Conservation (phyloP, 30 jellyfish, hydroid and myxozoan genomes). For the Hydractinia echinata region DNA sequence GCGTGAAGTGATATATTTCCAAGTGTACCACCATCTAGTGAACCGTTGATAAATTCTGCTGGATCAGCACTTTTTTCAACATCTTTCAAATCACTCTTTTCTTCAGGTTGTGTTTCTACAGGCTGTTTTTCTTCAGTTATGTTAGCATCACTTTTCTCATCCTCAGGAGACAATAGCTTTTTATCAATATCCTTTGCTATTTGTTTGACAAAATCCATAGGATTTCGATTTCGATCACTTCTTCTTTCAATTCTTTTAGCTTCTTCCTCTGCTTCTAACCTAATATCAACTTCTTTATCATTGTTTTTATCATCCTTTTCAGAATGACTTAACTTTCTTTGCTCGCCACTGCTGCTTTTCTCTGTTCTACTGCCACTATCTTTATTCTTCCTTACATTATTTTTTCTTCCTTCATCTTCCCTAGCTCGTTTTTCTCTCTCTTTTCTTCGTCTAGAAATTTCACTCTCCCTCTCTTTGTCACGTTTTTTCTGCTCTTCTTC, state of each 20-base stretch:
- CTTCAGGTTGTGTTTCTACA: too few species aligned
- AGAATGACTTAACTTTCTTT: neutral
- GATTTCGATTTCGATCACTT: slow-evolving; percentile 12
- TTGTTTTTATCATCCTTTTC: neutral
- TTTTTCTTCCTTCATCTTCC: neutral
- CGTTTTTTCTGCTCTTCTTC: slow-evolving; percentile 3
- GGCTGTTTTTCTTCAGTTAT: neutral
- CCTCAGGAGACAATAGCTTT: slow-evolving; percentile 1
- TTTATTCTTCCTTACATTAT: neutral
- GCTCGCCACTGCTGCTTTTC: neutral
- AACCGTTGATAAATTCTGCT: too few species aligned
- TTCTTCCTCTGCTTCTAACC: slow-evolving; percentile 20
- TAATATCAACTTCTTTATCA: slow-evolving; percentile 1
- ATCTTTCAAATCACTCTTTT: too few species aligned
- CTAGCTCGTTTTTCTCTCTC: slow-evolving; percentile 37
- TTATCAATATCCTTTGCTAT: slow-evolving; percentile 28
- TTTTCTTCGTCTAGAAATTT: slow-evolving; percentile 21
- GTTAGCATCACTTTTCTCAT: neutral
- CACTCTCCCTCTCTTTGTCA: slow-evolving; percentile 28
- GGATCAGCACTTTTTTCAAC: too few species aligned
- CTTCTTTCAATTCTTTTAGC: slow-evolving; percentile 28
- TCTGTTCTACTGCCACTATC: neutral
- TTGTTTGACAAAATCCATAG: slow-evolving; percentile 34
- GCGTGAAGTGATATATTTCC: slow-evolving; percentile 20
- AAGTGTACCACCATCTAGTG: slow-evolving; percentile 1